Evolutionary conservation across 2,797 vertebrate genomes (phyloP), one percentile per base, ranked within the genome.

Genomic region (Oryzias dopingdopingensis): DNA sequence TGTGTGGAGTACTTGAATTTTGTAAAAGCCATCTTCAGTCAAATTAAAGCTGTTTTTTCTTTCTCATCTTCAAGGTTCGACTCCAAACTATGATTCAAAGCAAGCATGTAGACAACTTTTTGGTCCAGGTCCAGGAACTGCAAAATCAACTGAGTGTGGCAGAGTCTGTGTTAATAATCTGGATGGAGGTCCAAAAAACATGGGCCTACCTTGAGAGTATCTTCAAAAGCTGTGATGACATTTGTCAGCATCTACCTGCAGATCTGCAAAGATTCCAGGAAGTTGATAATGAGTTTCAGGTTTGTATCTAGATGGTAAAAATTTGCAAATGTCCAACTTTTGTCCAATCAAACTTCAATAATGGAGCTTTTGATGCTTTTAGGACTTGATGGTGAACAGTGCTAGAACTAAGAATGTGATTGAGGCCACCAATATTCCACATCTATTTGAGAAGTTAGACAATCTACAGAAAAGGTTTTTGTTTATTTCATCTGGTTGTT

Each of bases 261-360:
- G 93, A 94, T 67, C 76, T 89, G 22, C 80, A 84, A 42, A 83
- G 89, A 77, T 94, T 94, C 51, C 80, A 89, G 61, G 75, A 70
- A 48, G 88, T 93, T 42, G 88, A 94, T 70, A 65, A 76, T 6
- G 88, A 93, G 68, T 95, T 94, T 82, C 90, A 94, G 92, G 92
- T 94, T 24, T 66, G 71, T 3, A 4, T 6, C n/a, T 20, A 32
- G 13, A 67, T 44, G n/a, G 0, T 45, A 17, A 10, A 2, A 20
- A 18, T 18, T 10, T 45, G 17, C 0, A 18, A 18, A 22, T 46
- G 18, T 18, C 14, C 14, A 5, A 14, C 12, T 40, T 1, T 42
- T 52, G 1, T 29, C 7, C 29, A 10, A 23, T 23, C 20, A 0
- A 42, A 60, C 61, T 40, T 60, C 16, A 40, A 45, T 4, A 2